phyloP scores from a whole-genome alignment of 2,888 invertebrate genomes.

The Operophtera brumata region DNA sequence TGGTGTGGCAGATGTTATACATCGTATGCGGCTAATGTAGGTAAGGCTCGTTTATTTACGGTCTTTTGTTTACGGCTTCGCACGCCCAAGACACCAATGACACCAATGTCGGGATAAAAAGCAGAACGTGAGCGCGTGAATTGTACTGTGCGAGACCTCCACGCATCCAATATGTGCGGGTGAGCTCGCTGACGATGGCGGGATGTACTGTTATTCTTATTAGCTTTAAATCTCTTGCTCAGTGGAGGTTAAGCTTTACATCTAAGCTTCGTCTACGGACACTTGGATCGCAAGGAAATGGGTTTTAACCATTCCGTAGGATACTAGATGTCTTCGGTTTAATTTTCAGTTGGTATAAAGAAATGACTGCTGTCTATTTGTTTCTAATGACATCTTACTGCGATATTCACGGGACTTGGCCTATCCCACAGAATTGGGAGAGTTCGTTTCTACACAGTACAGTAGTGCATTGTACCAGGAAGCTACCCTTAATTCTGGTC shows the following conservation, averaged over 20 bases:
- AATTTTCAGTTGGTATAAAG: background rate
- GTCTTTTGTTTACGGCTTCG: too few relatives aligned
- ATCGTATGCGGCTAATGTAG: too few relatives aligned
- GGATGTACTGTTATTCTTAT: background rate
- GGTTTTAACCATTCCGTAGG: background rate
- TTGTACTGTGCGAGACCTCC: too few relatives aligned
- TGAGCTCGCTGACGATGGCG: too few relatives aligned
- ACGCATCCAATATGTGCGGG: too few relatives aligned
- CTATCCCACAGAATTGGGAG: constrained; percentile 27
- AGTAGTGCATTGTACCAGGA: constrained; percentile 49
- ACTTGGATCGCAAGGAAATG: background rate
- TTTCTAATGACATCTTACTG: background rate
- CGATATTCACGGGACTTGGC: too few relatives aligned
- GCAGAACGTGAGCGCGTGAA: too few relatives aligned
- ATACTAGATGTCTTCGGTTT: background rate
- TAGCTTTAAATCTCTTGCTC: background rate
- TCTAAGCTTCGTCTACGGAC: background rate
- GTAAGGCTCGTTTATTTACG: too few relatives aligned
- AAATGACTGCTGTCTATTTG: background rate
- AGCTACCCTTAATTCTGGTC: constrained; percentile 45
- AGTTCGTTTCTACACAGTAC: constrained; percentile 65
- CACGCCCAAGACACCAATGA: too few relatives aligned
- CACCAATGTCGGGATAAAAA: too few relatives aligned
- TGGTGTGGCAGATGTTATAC: too few relatives aligned
- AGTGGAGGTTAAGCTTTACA: background rate